Percentiles rank a stretch among this genome's conserved stretches.
These are phyloP conservation scores for Amphiprion ocellaris DNA, from an alignment of 2,113 vertebrate species.

Conservation along the genomic window DNA sequence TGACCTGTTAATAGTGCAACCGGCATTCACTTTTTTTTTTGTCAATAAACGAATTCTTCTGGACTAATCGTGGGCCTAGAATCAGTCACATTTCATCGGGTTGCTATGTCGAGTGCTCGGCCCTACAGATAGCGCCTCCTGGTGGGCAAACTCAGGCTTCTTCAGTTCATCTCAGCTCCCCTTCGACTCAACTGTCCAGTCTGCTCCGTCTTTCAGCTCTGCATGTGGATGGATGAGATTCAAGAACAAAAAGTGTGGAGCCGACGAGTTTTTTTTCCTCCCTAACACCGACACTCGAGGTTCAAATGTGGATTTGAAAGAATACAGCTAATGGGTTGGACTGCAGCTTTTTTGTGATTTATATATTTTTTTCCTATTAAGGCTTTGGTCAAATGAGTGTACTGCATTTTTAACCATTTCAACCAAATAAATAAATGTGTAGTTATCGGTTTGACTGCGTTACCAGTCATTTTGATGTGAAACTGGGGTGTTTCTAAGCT, in stretches of 20 bases:
- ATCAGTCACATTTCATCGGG: conserved; percentile 14
- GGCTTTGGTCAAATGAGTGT: conserved; percentile 83
- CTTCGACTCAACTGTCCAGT: conserved; percentile 32
- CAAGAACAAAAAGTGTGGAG: conserved; percentile 32
- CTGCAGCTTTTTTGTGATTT: conserved; percentile 77
- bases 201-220: conserved; percentile 30
- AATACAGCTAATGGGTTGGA: conserved; percentile 70
- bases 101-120: neutral
- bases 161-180: conserved; percentile 38
- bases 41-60: conserved; percentile 22
- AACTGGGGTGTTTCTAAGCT: neutral
- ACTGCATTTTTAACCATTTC: conserved; percentile 79
- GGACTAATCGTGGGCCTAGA: neutral
- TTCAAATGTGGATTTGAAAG: conserved; percentile 61
- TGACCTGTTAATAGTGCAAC: neutral
- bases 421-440: conserved; percentile 77
- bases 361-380: conserved; percentile 51
- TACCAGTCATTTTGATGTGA: conserved; percentile 32
- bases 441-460: conserved; percentile 74
- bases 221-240: conserved; percentile 39
- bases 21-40: conserved; percentile 16
- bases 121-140: neutral
- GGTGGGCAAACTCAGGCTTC: conserved; percentile 53
- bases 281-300: conserved; percentile 8
- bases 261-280: conserved; percentile 10